Base-by-base conservation (phyloP, 2,113 vertebrate genomes). In the Microcebus griseorufus region DNA sequence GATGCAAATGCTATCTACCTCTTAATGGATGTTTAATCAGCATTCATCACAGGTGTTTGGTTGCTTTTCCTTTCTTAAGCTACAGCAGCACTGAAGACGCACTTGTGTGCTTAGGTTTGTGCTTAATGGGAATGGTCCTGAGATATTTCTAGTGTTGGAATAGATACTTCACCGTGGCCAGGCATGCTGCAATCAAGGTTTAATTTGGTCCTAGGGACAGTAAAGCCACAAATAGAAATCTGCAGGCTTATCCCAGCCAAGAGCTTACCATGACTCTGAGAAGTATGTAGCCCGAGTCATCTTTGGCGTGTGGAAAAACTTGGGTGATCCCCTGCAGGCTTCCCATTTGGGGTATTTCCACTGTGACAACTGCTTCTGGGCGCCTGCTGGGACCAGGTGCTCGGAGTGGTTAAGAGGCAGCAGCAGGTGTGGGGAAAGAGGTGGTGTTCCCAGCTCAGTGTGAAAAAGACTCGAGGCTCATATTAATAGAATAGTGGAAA, bases 271-370 rank as follows among this genome's bases (percentile, higher is more conserved):
- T 45, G 42, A 25, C 32, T 70, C 34, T 34, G 67, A 89, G 78
- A 84, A 79, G 37, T n/a, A 29, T 0, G n/a, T 32, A 76, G 34
- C 48, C 25, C 5, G 0, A 91, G 90, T 90, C 70, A 96, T 60
- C 58, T 48, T 72, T 20, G 27, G 79, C 89, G 79, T 42, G 55
- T 96, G 95, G 86, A 94, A 97, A 97, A 91, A 75, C 91, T 45
- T 82, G 88, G 88, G 86, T 14, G 82, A 88, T 90, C 72, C 81
- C 88, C 93, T 39, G 42, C 0, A 13, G 86, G 45, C 76, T 83
- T 82, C 13, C 18, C 3, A 29, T 37, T 70, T 45, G 48, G 93
- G 86, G 85, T 94, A 55, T 96, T 97, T 97, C 96, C 89, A 92
- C 34, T 20, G n/a, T 86, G 91, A 86, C 89, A 94, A 75, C 72